Conservation (phyloP, 2,113 vertebrate genomes). For the Lontra canadensis region DNA sequence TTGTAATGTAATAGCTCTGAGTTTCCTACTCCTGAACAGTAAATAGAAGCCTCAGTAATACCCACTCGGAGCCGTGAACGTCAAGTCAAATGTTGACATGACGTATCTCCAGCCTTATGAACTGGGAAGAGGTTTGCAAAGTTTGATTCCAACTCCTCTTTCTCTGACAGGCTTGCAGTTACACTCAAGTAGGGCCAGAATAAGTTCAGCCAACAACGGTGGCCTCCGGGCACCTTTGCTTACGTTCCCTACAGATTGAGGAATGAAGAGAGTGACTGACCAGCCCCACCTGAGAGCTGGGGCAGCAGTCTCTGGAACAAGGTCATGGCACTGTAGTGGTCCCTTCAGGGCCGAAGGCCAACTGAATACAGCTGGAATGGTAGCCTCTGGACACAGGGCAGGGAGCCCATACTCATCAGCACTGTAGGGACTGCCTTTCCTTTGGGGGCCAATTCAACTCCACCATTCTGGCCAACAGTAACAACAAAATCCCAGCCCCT, state of each 20-base stretch:
- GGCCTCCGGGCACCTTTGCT: fast-evolving
- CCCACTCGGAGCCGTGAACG: not conserved
- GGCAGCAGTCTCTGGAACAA: not conserved
- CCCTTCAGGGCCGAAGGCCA: not conserved
- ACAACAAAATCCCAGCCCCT: not conserved
- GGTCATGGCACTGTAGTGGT: not conserved
- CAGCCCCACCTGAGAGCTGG: not conserved
- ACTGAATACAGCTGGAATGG: not conserved
- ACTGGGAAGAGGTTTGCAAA: not conserved
- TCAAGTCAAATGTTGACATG: not conserved
- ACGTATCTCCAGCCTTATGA: not conserved
- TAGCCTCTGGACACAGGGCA: fast-evolving
- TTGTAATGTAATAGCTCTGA: not conserved
- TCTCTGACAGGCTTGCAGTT: not conserved
- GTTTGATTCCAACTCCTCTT: not conserved
- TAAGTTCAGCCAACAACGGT: not conserved
- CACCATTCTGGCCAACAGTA: not conserved
- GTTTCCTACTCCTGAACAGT: not conserved
- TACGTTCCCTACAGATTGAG: not conserved
- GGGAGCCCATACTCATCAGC: too few relatives aligned
- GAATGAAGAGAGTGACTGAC: not conserved
- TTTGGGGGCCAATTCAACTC: not conserved
- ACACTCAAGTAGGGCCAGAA: not conserved
- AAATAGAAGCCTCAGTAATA: not conserved
- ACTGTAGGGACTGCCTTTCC: not conserved